phyloP scores from a whole-genome alignment of 1,140 invertebrate species.

The Teleogryllus occipitalis region DNA sequence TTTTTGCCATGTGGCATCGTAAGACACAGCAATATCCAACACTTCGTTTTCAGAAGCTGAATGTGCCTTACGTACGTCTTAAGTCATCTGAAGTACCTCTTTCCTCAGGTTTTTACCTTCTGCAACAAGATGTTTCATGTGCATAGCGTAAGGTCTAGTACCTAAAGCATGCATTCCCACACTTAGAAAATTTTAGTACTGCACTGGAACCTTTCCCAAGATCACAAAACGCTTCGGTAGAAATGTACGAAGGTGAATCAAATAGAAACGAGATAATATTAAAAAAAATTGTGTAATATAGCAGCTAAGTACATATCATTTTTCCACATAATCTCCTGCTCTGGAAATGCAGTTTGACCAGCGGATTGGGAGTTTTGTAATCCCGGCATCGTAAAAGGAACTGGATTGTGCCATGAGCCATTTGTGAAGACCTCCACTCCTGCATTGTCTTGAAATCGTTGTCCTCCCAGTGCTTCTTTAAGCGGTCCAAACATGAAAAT shows the following conservation, averaged over 20 bases:
- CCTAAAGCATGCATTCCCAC: too few relatives aligned
- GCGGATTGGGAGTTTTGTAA: background rate
- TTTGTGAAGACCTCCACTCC: slow-evolving; percentile 7
- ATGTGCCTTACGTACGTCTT: too few relatives aligned
- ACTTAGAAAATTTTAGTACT: too few relatives aligned
- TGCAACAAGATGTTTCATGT: too few relatives aligned
- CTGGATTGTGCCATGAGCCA: background rate
- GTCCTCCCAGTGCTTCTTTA: background rate
- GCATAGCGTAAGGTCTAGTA: too few relatives aligned
- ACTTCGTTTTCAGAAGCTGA: too few relatives aligned
- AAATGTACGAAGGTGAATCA: background rate
- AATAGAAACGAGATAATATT: background rate
- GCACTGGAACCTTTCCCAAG: too few relatives aligned
- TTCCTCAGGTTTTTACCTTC: too few relatives aligned
- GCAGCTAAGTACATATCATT: too few relatives aligned
- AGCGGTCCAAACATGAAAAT: slow-evolving; percentile 22
- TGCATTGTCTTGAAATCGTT: slow-evolving; percentile 13
- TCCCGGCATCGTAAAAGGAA: background rate
- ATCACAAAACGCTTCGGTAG: too few relatives aligned
- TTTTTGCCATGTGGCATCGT: background rate
- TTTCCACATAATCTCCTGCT: background rate
- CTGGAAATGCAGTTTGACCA: background rate
- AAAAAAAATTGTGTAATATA: too few relatives aligned
- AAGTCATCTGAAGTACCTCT: too few relatives aligned
- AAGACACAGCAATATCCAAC: background rate